Evolutionary conservation across 2,888 invertebrate genomes (phyloP).

Genomic region (Philereme vetulata): DNA sequence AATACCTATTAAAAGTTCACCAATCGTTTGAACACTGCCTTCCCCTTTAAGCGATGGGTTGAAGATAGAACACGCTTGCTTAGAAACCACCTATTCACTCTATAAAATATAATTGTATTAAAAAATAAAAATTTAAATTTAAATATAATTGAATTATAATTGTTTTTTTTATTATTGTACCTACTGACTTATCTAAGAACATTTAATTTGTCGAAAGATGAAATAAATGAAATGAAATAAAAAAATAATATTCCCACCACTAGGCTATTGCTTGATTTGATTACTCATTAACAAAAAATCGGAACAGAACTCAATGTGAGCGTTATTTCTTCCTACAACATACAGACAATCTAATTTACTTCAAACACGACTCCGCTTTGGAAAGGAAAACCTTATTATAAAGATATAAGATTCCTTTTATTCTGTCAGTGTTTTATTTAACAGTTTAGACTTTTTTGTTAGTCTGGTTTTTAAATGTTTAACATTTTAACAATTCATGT

Average conservation of each 20-base stretch:
- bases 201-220: too few species aligned
- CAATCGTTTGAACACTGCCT: too few species aligned
- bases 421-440: neutral
- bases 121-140: too few species aligned
- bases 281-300: slow-evolving; percentile 68
- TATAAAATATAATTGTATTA: too few species aligned
- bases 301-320: slow-evolving; percentile 50
- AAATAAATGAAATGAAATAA: too few species aligned
- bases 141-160: too few species aligned
- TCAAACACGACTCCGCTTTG: slow-evolving; percentile 3
- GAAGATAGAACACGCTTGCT: too few species aligned
- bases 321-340: slow-evolving; percentile 54
- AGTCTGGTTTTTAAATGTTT: neutral
- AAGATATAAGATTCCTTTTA: slow-evolving; percentile 4
- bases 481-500: neutral
- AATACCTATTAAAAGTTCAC: too few species aligned
- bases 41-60: too few species aligned
- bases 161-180: too few species aligned
- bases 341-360: slow-evolving; percentile 55
- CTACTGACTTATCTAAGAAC: too few species aligned
- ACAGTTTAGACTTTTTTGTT: neutral
- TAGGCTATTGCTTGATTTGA: slow-evolving; percentile 59
- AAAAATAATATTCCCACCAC: slow-evolving; percentile 37
- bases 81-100: too few species aligned
- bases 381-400: slow-evolving; percentile 16